phyloP scores from a whole-genome alignment of 2,113 vertebrate genomes.

The Syngnathus typhle region DNA sequence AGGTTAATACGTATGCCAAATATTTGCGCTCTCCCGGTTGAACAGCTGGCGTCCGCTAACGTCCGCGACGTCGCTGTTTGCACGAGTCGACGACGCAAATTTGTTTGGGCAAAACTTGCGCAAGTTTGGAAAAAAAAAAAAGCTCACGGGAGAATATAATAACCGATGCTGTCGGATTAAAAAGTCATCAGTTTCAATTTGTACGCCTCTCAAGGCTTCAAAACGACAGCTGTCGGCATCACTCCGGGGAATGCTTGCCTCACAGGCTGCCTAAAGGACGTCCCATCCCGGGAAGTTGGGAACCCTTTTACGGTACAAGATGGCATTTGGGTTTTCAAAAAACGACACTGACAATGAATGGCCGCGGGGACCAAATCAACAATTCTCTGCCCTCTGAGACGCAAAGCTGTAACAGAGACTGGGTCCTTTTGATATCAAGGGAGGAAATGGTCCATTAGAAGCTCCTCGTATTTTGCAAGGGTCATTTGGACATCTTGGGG shows the following conservation, averaged over 20 bases:
- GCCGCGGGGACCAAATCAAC: neutral
- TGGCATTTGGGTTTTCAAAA: neutral
- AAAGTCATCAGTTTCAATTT: conserved; percentile 3
- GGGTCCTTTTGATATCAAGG: neutral
- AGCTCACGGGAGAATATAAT: neutral
- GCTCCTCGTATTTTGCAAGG: neutral
- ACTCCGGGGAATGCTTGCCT: neutral
- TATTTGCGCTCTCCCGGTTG: neutral
- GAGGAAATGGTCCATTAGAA: neutral
- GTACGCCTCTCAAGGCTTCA: conserved; percentile 8
- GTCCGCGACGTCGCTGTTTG: neutral
- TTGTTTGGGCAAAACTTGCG: neutral
- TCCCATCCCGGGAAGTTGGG: conserved; percentile 1
- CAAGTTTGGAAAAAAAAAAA: neutral
- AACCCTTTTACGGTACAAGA: neutral
- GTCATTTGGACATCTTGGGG: neutral
- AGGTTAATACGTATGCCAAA: neutral
- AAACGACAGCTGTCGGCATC: neutral
- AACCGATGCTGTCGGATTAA: neutral
- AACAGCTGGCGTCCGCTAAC: neutral
- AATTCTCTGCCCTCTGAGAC: neutral
- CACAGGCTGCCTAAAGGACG: conserved; percentile 1
- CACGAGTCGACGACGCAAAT: neutral
- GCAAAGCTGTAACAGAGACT: neutral
- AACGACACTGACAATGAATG: neutral